Evolutionary conservation across 2,113 vertebrate genomes (phyloP), one percentile per base, ranked within the genome.

Genomic region (Trochalopteron elliotii): DNA sequence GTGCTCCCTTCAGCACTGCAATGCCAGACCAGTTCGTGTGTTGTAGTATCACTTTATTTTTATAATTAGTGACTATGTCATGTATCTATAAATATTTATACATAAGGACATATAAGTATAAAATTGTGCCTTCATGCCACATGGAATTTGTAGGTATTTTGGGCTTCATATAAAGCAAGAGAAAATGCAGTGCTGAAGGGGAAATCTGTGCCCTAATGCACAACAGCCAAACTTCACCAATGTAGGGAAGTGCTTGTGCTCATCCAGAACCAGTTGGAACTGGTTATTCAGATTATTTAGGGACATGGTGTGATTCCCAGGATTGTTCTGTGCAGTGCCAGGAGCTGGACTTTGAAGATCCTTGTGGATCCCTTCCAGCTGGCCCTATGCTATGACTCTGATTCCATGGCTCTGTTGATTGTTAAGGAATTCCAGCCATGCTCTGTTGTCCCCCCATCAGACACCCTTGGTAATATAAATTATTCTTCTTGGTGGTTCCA

Each of bases 181-280:
- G 45, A 76, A 42, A 64, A 45, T 11, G 7, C 18, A 67, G 19
- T 6, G 27, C 5, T 59, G 44, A 77, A 55, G 14, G 30, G 16
- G 45, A 89, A 89, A 74, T 59, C 63, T 37, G 7, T 30, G 22
- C 12, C 56, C 20, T 81, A 35, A n/a, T 4, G 1, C 28, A 19
- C 0, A 6, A 13, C 25, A 81, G 2, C 39, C 35, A 59, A 35
- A 9, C 2, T 74, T 55, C 30, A 59, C 10, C 42, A 56, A 30
- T 10, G 10, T 1, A 50, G 11, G 10, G 18, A 71, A 61, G 12
- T 8, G 27, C 4, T 61, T 27, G 8, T 1, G 1, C 20, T 61
- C 20, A 18, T n/a, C 82, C 52, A 67, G 37, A 65, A 17, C 15
- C 25, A 59, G 9, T 2, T n/a, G 53, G 24, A 75, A 31, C 0